These are phyloP conservation scores for Pleuronectes platessa DNA, from an alignment of 2,113 vertebrate genomes.

Conservation along the genomic window DNA sequence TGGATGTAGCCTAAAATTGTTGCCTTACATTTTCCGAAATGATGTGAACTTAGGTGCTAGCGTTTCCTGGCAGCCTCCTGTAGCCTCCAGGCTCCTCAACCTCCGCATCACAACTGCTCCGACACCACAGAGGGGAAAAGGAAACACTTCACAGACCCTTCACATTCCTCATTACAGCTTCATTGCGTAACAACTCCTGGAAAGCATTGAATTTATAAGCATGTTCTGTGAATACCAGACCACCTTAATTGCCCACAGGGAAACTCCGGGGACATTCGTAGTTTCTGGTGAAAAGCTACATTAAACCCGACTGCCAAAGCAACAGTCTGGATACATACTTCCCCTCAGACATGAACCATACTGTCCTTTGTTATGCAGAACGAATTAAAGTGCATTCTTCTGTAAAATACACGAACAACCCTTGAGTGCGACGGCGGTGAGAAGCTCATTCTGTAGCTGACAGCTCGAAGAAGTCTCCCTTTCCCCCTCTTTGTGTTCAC, in stretches of 20 bases:
- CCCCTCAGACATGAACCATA: background rate
- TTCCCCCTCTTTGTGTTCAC: slow-evolving; percentile 22
- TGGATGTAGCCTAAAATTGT: background rate
- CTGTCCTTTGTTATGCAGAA: background rate
- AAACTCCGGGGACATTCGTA: background rate
- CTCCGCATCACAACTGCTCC: background rate
- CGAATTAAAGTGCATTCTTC: background rate
- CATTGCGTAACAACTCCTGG: background rate
- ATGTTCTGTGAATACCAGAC: slow-evolving; percentile 1
- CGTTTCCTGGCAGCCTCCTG: background rate
- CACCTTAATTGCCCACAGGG: background rate
- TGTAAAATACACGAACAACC: background rate
- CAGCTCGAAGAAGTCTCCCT: slow-evolving; percentile 2
- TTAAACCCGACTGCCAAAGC: background rate
- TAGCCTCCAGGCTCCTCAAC: background rate
- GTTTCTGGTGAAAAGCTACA: background rate
- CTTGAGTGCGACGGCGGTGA: background rate
- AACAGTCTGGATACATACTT: background rate
- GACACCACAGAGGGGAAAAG: background rate
- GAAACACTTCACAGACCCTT: slow-evolving; percentile 3
- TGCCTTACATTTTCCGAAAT: background rate
- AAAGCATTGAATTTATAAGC: background rate
- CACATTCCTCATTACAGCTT: background rate
- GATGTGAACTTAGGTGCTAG: background rate
- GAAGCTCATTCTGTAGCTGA: background rate